These are phyloP conservation scores for Lucifuga dentata DNA, from an alignment of 2,113 vertebrate species.

Conservation along the genomic window DNA sequence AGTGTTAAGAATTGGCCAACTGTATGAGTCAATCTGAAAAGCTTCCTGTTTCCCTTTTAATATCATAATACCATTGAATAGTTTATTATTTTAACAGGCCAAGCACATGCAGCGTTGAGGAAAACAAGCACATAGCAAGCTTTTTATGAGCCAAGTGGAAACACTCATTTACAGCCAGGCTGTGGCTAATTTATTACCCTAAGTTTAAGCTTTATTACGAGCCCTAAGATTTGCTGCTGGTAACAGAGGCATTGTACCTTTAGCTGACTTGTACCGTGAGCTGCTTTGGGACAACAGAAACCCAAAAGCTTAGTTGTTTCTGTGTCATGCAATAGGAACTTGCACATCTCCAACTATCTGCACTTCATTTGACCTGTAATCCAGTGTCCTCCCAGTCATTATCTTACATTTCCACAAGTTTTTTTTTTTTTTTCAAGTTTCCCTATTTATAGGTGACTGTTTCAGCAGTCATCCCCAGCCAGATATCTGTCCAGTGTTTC, in stretches of 20 bases:
- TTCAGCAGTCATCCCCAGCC: conserved; percentile 64
- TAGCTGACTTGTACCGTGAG: conserved; percentile 61
- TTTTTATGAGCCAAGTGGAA: conserved; percentile 82
- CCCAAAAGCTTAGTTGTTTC: conserved; percentile 45
- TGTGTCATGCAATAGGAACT: conserved; percentile 63
- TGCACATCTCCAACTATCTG: conserved; percentile 70
- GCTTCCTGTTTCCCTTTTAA: conserved; percentile 68
- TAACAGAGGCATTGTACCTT: conserved; percentile 66
- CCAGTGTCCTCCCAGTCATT: conserved; percentile 74
- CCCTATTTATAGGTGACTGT: conserved; percentile 80
- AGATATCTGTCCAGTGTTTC: conserved; percentile 79
- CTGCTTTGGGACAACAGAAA: conserved; percentile 62
- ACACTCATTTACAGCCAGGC: conserved; percentile 80
- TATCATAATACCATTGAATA: conserved; percentile 58
- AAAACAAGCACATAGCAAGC: conserved; percentile 80
- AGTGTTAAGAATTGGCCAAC: conserved; percentile 34
- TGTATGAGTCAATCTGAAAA: conserved; percentile 58
- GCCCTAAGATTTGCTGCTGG: conserved; percentile 64
- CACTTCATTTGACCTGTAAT: conserved; percentile 76
- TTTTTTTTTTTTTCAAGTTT: conserved; percentile 62
- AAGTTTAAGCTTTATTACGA: conserved; percentile 64
- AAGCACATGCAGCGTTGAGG: conserved; percentile 69
- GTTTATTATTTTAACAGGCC: conserved; percentile 79
- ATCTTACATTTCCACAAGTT: conserved; percentile 75
- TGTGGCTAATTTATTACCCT: conserved; percentile 75